Conservation (phyloP, 2,888 invertebrate species). For the Nipponacmea schrenckii region DNA sequence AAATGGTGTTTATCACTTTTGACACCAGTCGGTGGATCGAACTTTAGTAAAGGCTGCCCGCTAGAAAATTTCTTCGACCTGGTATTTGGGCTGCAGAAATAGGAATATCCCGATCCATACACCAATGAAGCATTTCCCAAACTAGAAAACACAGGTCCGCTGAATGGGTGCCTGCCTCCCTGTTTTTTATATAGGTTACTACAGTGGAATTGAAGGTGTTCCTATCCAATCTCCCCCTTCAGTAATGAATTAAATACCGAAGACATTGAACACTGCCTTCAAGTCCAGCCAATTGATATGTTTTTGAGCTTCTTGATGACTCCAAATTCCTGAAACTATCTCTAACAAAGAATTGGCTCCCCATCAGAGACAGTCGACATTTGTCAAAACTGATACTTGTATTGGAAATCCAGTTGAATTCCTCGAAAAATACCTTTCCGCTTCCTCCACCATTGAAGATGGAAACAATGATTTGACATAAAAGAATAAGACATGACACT, state of each 20-base stretch:
- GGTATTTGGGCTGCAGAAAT: not conserved
- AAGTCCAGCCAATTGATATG: not conserved
- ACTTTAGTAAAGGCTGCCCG: not conserved
- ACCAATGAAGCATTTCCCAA: constrained; percentile 5
- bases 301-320: not conserved
- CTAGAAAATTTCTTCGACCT: not conserved
- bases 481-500: not conserved
- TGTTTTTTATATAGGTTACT: constrained; percentile 5
- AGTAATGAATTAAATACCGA: not conserved
- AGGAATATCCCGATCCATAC: not conserved
- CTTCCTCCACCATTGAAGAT: not conserved
- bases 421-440: not conserved
- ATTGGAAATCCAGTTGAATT: not conserved
- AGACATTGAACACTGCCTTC: not conserved
- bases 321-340: not conserved
- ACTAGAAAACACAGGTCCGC: not conserved
- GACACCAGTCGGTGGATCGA: not conserved
- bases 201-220: constrained; percentile 1
- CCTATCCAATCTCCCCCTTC: not conserved
- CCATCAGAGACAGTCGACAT: not conserved
- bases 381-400: not conserved
- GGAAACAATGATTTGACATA: not conserved
- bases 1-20: not conserved
- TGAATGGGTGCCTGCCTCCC: not conserved
- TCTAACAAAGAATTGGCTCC: not conserved